A percentile compares a stretch with the other conserved stretches of the same genome.
phyloP scores from a whole-genome alignment of 2,113 vertebrate species.

The Orthochromis indermauri region DNA sequence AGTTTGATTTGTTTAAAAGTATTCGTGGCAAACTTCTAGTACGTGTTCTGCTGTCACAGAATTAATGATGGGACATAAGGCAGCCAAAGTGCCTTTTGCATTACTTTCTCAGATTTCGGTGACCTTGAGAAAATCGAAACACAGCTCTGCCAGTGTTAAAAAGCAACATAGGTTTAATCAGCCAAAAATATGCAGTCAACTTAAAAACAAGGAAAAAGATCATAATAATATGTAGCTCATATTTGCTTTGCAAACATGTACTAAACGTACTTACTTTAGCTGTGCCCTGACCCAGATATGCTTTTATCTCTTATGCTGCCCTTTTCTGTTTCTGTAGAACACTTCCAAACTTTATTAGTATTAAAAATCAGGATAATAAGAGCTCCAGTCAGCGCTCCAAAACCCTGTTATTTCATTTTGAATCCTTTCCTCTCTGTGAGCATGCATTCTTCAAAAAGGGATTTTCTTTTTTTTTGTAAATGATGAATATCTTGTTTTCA shows the following conservation, averaged over 20 bases:
- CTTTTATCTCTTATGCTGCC: not conserved
- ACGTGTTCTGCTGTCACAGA: not conserved
- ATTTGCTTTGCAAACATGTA: not conserved
- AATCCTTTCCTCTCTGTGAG: not conserved
- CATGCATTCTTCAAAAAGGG: not conserved
- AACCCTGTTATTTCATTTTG: not conserved
- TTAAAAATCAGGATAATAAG: not conserved
- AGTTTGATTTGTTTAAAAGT: not conserved
- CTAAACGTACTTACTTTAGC: not conserved
- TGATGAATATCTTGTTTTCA: conserved; percentile 30
- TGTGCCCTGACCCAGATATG: not conserved
- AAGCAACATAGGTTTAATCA: not conserved
- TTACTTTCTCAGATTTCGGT: not conserved
- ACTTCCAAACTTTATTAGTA: not conserved
- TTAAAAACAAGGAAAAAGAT: not conserved
- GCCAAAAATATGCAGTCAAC: not conserved
- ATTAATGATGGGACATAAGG: not conserved
- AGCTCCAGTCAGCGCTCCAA: not conserved
- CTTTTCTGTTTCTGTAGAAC: not conserved
- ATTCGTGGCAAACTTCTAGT: not conserved
- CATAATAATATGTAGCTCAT: not conserved
- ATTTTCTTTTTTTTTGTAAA: not conserved
- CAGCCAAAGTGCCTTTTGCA: not conserved
- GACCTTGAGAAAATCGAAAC: accelerated
- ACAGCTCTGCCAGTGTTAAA: accelerated